Evolutionary conservation across 2,797 vertebrate species (phyloP).

Genomic region (Gymnothorax javanicus): DNA sequence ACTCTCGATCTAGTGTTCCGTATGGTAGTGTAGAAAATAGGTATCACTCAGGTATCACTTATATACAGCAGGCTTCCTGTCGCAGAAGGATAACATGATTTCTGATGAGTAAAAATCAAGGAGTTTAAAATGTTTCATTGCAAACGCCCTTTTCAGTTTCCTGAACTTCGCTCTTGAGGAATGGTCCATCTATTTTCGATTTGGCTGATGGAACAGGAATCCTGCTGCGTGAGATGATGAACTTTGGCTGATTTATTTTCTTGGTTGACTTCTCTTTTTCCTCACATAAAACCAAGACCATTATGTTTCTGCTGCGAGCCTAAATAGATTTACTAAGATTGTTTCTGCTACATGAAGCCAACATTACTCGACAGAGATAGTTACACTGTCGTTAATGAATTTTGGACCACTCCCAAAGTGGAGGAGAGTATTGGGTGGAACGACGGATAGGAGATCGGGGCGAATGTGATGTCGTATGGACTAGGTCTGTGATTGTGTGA

Average conservation of each 20-base stretch:
- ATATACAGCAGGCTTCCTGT: not conserved
- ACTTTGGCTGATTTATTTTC: not conserved
- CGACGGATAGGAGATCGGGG: too few relatives aligned
- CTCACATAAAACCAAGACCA: conserved; percentile 57
- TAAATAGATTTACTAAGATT: conserved; percentile 57
- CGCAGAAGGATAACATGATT: conserved; percentile 37
- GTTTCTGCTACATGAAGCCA: conserved; percentile 56
- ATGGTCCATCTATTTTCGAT: conserved; percentile 40
- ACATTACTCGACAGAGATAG: conserved; percentile 47
- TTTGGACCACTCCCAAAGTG: too few relatives aligned
- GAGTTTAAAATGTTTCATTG: conserved; percentile 51
- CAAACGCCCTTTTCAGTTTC: conserved; percentile 46
- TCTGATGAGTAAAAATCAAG: conserved; percentile 44
- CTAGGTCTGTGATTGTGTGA: too few relatives aligned
- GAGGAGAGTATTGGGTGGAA: too few relatives aligned
- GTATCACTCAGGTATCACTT: not conserved
- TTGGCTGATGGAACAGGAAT: conserved; percentile 47
- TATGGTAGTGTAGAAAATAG: not conserved
- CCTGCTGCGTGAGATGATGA: conserved; percentile 30
- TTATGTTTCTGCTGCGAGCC: conserved; percentile 53
- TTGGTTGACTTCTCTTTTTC: conserved; percentile 36
- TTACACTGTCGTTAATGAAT: too few relatives aligned
- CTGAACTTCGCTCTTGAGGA: conserved; percentile 46
- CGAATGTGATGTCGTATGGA: too few relatives aligned
- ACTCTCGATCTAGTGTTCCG: not conserved